Percentiles rank a stretch among this genome's conserved stretches.
phyloP scores from a whole-genome alignment of 2,797 vertebrate genomes.

The Staurois parvus region DNA sequence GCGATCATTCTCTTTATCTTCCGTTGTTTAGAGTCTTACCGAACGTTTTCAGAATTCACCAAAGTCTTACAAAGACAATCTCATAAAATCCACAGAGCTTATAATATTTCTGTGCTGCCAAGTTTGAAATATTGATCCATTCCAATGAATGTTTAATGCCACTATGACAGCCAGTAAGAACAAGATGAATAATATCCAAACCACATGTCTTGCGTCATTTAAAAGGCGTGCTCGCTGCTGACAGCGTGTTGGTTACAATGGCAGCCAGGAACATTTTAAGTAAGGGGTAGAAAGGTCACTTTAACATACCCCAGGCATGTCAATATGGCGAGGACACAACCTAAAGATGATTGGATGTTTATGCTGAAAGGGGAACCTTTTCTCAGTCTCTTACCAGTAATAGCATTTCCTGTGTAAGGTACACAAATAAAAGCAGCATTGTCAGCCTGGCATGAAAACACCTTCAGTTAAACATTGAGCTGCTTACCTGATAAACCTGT shows the following conservation, averaged over 20 bases:
- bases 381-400: neutral
- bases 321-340: too few species aligned
- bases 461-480: too few species aligned
- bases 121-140: conserved; percentile 8
- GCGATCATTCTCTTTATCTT: neutral
- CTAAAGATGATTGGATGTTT: too few species aligned
- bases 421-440: too few species aligned
- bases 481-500: too few species aligned
- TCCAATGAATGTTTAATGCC: neutral
- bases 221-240: neutral
- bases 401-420: neutral
- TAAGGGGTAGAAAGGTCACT: too few species aligned
- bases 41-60: neutral
- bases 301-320: too few species aligned
- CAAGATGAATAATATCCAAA: neutral
- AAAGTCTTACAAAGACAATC: neutral
- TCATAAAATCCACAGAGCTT: neutral
- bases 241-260: neutral
- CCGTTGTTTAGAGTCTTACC: neutral
- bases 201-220: neutral
- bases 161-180: neutral
- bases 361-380: too few species aligned
- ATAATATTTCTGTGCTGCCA: neutral
- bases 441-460: neutral
- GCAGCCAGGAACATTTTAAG: neutral